Evolutionary conservation across 2,797 vertebrate species (phyloP).

Genomic region (Helostoma temminkii): DNA sequence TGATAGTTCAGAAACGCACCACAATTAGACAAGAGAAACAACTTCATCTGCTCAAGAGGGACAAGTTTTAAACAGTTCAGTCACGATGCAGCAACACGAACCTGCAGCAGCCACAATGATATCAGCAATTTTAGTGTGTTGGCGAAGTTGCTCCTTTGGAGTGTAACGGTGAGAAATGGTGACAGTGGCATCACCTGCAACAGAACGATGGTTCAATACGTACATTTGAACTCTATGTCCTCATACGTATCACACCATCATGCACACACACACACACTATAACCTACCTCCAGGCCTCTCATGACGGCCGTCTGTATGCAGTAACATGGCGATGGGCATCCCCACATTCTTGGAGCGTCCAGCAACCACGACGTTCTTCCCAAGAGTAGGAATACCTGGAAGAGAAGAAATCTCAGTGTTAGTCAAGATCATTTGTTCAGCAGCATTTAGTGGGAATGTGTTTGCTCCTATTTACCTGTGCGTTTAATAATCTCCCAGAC

Average conservation of each 20-base stretch:
- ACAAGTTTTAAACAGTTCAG: not conserved
- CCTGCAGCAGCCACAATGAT: constrained; percentile 96
- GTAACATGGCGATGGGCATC: constrained; percentile 98
- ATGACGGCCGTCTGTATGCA: constrained; percentile 94
- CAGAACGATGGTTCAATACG: not conserved
- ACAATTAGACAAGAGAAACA: constrained; percentile 1
- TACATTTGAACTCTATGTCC: not conserved
- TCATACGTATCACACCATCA: too few relatives aligned
- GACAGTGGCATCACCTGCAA: constrained; percentile 94
- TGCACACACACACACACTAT: not conserved
- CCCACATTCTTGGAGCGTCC: constrained; percentile 98
- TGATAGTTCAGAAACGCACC: constrained; percentile 55
- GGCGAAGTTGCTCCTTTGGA: constrained; percentile 94
- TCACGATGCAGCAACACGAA: constrained; percentile 50
- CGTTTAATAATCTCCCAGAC: constrained; percentile 98
- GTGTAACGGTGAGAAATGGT: constrained; percentile 97
- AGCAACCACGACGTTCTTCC: constrained; percentile 96
- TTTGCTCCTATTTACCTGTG: constrained; percentile 83
- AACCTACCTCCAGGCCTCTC: constrained; percentile 93
- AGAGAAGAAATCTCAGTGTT: not conserved
- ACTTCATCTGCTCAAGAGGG: not conserved
- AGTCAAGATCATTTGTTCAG: not conserved
- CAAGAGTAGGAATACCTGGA: constrained; percentile 93
- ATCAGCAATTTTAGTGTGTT: constrained; percentile 93
- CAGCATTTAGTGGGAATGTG: not conserved